Conservation (phyloP, 2,888 invertebrate genomes). For the Orgyia antiqua region DNA sequence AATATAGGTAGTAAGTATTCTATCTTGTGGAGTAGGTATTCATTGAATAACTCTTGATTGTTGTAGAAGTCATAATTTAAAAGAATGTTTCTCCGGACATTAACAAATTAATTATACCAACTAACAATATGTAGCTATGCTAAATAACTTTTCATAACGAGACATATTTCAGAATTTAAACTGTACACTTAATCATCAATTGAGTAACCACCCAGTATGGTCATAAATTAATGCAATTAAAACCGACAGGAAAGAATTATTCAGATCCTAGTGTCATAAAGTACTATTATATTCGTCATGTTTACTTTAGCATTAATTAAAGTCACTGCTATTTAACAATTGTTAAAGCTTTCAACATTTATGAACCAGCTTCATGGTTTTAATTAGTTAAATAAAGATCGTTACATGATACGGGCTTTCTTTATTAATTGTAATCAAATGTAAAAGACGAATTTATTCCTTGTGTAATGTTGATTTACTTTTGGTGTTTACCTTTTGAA, state of each 20-base stretch:
- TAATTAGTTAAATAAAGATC: constrained; percentile 25
- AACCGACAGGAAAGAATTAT: constrained; percentile 29
- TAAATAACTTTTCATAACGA: constrained; percentile 1
- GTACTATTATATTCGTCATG: constrained; percentile 26
- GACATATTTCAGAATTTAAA: too few relatives aligned
- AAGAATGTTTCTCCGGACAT: too few relatives aligned
- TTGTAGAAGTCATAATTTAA: too few relatives aligned
- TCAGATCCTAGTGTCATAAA: constrained; percentile 31
- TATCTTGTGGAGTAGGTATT: too few relatives aligned
- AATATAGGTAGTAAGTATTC: too few relatives aligned
- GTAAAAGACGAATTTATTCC: not conserved
- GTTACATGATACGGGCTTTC: constrained; percentile 16
- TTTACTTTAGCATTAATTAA: constrained; percentile 25
- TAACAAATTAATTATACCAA: too few relatives aligned
- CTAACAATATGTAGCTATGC: too few relatives aligned
- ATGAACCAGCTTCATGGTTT: constrained; percentile 18
- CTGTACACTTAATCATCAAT: constrained; percentile 50
- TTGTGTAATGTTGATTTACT: not conserved
- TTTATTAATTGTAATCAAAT: not conserved
- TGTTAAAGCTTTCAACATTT: constrained; percentile 14
- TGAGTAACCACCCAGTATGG: constrained; percentile 55
- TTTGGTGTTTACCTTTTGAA: too few relatives aligned
- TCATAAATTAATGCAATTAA: constrained; percentile 65
- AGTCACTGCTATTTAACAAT: constrained; percentile 19
- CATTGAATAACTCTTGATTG: too few relatives aligned